Conservation (phyloP, 1,140 invertebrate species). For the Linepithema humile region DNA sequence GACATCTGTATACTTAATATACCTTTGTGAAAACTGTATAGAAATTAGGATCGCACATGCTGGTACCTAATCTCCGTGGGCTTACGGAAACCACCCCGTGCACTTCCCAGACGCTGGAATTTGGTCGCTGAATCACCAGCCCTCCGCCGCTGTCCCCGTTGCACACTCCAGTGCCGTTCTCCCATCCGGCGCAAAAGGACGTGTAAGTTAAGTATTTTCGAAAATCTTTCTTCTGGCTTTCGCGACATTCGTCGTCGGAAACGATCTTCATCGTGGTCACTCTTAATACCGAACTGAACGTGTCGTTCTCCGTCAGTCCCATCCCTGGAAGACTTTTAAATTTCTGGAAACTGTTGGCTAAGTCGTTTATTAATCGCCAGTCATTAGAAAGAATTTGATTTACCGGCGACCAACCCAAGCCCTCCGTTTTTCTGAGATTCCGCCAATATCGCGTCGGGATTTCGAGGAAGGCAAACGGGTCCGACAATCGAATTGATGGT, state of each 20-base stretch:
- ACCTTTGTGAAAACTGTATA: constrained; percentile 84
- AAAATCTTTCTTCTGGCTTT: constrained; percentile 79
- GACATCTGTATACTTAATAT: constrained; percentile 16
- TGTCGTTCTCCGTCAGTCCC: constrained; percentile 83
- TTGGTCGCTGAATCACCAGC: constrained; percentile 71
- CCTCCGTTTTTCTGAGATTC: constrained; percentile 67
- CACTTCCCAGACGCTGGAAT: constrained; percentile 76
- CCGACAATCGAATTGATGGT: constrained; percentile 70
- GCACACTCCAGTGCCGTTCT: constrained; percentile 82
- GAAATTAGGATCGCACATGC: constrained; percentile 79
- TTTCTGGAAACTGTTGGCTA: not conserved
- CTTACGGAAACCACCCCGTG: constrained; percentile 83
- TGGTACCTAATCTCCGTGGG: constrained; percentile 76
- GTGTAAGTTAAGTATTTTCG: constrained; percentile 82
- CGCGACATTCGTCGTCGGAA: constrained; percentile 74
- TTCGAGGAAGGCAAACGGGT: constrained; percentile 81
- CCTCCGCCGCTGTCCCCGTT: constrained; percentile 84
- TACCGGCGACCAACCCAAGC: constrained; percentile 77
- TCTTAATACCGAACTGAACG: constrained; percentile 74
- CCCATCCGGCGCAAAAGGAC: constrained; percentile 82
- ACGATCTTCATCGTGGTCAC: constrained; percentile 76
- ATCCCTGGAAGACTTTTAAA: constrained; percentile 74
- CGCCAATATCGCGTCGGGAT: constrained; percentile 53
- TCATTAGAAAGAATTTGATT: too few species aligned
- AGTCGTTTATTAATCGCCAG: too few species aligned